Base-by-base conservation (phyloP, 1,140 invertebrate species). In the Orchesella cincta region DNA sequence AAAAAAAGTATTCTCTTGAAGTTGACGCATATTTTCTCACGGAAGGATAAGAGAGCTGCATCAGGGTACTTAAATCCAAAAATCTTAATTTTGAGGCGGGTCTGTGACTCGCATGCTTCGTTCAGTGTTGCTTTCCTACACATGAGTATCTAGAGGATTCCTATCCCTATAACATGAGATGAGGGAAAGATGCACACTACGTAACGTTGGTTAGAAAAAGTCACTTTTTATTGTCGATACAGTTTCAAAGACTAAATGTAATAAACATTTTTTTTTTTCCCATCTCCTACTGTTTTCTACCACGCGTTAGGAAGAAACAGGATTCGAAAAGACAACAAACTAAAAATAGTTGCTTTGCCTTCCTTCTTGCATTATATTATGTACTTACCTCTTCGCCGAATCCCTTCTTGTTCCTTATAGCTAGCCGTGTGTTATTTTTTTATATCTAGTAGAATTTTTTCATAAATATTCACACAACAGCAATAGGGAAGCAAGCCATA, bases 71-170 rank as follows among this genome's bases (percentile, higher is more conserved):
- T 51, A 73, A 54, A 71, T 77, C 71, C 76, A 77, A 77, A 77
- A 77, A 77, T 73, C 76, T 67, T 67, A 8, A 77, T 74, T 74
- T 77, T 77, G 73, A 77, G 76, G 76, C 76, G 76, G 76, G 76
- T 77, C 76, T 77, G 54, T 77, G 72, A 67, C 62, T 67, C 31
- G 26, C 54, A 57, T 67, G n/a, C 23, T 26, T 31, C 29, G 33
- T 33, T 67, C n/a, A n/a, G n/a, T n/a, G n/a, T n/a, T n/a, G n/a
- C n/a, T n/a, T n/a, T n/a, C n/a, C n/a, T n/a, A 14, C 23, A 67
- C 31, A 67, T 29, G 12, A 23, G 62, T 5, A 67, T 5, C 62
- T 8, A 14, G 33, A 8, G 54, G 26, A 23, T n/a, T 57, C 52
- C 52, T 18, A 14, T 18, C 52, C 52, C n/a, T n/a, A n/a, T n/a